These are phyloP conservation scores for Leptopilina syphax DNA, from an alignment of 2,888 invertebrate genomes.

Conservation along the genomic window DNA sequence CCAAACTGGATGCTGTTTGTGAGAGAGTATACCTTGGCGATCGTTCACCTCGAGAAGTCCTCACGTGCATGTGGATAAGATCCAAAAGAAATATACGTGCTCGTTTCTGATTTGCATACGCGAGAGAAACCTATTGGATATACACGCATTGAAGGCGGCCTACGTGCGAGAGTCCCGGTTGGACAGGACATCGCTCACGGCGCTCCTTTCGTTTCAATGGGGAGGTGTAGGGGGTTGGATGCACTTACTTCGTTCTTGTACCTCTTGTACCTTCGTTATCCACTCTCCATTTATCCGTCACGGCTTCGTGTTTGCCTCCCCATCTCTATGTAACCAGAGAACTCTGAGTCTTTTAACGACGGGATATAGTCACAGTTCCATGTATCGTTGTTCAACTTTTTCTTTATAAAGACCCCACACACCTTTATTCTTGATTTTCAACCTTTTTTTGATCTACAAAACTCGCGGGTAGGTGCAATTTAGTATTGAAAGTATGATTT, in stretches of 20 bases:
- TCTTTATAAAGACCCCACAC: conserved; percentile 27
- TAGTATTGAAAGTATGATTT: too few relatives aligned
- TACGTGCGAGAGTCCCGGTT: conserved; percentile 65
- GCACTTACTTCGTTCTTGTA: conserved; percentile 69
- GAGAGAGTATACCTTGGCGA: conserved; percentile 51
- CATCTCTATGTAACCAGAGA: conserved; percentile 69
- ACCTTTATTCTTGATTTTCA: conserved; percentile 6
- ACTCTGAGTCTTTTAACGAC: conserved; percentile 67
- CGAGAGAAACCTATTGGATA: conserved; percentile 63
- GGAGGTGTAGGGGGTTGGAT: conserved; percentile 59
- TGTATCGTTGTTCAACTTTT: conserved; percentile 8
- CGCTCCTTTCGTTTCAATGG: conserved; percentile 63
- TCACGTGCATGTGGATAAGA: conserved; percentile 70
- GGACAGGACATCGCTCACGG: conserved; percentile 72
- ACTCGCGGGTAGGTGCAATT: neutral
- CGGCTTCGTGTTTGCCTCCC: conserved; percentile 51
- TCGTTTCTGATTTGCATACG: conserved; percentile 67
- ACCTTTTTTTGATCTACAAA: too few relatives aligned
- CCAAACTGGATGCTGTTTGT: conserved; percentile 7
- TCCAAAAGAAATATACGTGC: conserved; percentile 66
- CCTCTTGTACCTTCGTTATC: conserved; percentile 74
- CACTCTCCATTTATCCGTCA: conserved; percentile 72
- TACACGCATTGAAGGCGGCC: conserved; percentile 53
- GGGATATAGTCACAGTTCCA: conserved; percentile 47
- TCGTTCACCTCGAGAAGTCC: conserved; percentile 62